These are phyloP conservation scores for Monomorium pharaonis DNA, from an alignment of 1,140 invertebrate species.

Conservation along the genomic window DNA sequence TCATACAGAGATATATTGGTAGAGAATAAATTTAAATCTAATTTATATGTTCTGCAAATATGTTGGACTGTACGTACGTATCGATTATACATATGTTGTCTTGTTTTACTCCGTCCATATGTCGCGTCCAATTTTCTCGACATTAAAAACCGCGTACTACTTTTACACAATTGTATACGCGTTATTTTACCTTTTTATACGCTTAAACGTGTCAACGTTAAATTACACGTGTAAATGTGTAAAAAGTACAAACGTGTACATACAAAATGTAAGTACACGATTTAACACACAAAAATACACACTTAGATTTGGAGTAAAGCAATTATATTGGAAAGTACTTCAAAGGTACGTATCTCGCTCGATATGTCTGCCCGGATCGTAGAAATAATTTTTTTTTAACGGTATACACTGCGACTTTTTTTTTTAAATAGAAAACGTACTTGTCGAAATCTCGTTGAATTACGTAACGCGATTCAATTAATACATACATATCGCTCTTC, in stretches of 20 bases:
- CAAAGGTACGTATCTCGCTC: not conserved
- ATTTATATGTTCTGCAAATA: conserved; percentile 5
- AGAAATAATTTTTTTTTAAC: too few species aligned
- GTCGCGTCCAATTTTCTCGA: not conserved
- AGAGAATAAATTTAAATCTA: conserved; percentile 40
- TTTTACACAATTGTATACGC: too few species aligned
- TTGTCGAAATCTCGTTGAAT: conserved; percentile 14
- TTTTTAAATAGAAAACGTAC: not conserved
- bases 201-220: too few species aligned
- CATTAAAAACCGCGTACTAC: too few species aligned
- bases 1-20: conserved; percentile 22
- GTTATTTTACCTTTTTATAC: too few species aligned
- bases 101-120: not conserved
- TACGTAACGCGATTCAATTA: conserved; percentile 37
- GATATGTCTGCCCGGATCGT: not conserved
- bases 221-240: too few species aligned
- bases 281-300: too few species aligned
- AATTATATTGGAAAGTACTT: not conserved
- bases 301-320: not conserved
- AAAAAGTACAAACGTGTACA: too few species aligned
- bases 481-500: conserved; percentile 1
- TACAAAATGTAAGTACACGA: too few species aligned
- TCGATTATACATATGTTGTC: not conserved
- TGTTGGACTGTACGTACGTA: not conserved
- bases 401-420: too few species aligned